A percentile compares a stretch with the other conserved stretches of the same genome.
These are phyloP conservation scores for Perizoma flavofasciatum DNA, from an alignment of 2,888 invertebrate species.

Conservation along the genomic window DNA sequence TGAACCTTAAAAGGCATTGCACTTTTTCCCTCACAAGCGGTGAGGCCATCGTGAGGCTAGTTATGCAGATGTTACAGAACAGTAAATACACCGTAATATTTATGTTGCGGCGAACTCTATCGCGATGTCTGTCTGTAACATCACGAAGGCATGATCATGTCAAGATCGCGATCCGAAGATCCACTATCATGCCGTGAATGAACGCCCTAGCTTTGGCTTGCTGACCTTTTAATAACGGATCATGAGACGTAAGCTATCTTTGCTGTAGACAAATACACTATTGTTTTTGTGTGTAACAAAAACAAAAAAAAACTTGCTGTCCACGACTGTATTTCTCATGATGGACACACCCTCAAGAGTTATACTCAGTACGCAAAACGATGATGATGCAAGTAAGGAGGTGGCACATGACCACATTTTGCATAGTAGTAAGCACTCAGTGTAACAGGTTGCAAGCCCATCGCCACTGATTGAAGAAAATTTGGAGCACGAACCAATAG, in stretches of 20 bases:
- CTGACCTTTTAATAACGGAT: conserved; percentile 47
- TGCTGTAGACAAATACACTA: conserved; percentile 15
- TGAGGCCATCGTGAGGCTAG: conserved; percentile 17
- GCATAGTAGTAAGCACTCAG: too few species aligned
- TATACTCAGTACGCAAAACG: too few species aligned
- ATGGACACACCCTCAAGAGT: too few species aligned
- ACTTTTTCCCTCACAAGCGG: conserved; percentile 15
- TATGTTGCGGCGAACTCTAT: conserved; percentile 46
- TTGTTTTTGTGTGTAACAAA: conserved; percentile 12
- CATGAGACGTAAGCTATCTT: conserved; percentile 38
- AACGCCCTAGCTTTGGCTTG: conserved; percentile 44
- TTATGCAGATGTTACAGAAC: conserved; percentile 37
- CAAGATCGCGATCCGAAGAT: conserved; percentile 65
- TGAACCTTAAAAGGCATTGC: conserved; percentile 19
- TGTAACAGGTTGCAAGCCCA: too few species aligned
- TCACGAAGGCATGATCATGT: conserved; percentile 68
- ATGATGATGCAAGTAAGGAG: too few species aligned
- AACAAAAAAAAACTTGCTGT: background rate
- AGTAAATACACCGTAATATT: conserved; percentile 42
- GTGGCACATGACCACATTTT: too few species aligned
- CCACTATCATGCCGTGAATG: conserved; percentile 61
- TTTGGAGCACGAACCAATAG: too few species aligned
- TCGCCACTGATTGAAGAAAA: too few species aligned
- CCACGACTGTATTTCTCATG: too few species aligned
- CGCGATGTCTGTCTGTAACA: conserved; percentile 51